These are phyloP conservation scores for Yasuhikotakia modesta DNA, from an alignment of 2,797 vertebrate species.

Conservation along the genomic window DNA sequence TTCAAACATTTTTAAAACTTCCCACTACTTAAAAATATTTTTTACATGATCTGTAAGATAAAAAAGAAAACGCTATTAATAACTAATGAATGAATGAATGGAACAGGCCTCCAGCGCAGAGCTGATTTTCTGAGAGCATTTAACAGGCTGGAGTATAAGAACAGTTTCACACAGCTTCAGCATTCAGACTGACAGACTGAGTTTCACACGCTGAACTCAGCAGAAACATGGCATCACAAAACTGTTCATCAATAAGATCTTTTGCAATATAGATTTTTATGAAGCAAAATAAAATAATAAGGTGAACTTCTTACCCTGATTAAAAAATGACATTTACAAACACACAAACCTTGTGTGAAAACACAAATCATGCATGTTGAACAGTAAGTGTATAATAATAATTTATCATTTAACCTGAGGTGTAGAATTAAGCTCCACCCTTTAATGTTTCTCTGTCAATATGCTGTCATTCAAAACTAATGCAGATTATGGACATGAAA, in stretches of 20 bases:
- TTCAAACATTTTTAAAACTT: too few relatives aligned
- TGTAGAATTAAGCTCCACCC: not conserved
- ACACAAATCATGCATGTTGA: too few relatives aligned
- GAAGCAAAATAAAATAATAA: slow-evolving; percentile 1
- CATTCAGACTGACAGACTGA: not conserved
- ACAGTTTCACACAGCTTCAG: not conserved
- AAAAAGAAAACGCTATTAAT: too few relatives aligned
- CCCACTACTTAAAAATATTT: too few relatives aligned
- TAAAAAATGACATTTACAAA: not conserved
- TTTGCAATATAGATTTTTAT: not conserved
- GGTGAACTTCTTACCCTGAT: not conserved
- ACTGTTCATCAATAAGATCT: not conserved
- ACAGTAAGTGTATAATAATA: too few relatives aligned
- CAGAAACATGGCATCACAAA: not conserved
- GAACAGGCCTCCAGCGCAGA: not conserved
- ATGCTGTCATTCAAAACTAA: not conserved
- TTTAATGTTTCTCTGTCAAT: not conserved
- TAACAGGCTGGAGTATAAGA: not conserved
- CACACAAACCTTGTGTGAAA: not conserved
- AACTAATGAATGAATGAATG: slow-evolving; percentile 51
- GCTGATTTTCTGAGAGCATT: not conserved
- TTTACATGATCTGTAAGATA: too few relatives aligned
- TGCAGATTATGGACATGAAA: not conserved
- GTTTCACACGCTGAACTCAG: slow-evolving; percentile 1
- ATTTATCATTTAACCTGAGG: too few relatives aligned